Evolutionary conservation across 2,797 vertebrate genomes (phyloP).

Genomic region (Lacerta viridis): DNA sequence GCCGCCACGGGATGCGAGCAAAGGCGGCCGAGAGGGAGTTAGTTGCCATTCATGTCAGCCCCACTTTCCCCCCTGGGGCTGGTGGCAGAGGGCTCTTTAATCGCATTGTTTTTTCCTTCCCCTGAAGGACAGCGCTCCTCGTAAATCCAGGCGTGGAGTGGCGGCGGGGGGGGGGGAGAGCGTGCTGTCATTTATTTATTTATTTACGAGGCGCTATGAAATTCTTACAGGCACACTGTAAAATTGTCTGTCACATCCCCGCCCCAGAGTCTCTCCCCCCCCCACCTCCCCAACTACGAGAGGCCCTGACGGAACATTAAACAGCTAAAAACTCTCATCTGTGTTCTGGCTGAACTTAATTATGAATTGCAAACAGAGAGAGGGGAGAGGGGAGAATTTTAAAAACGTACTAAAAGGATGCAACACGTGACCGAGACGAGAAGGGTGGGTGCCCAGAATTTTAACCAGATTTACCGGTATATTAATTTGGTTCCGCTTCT

Average conservation of each 20-base stretch:
- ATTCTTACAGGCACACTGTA: slow-evolving; percentile 27
- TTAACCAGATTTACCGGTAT: too few species aligned
- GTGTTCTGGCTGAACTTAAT: slow-evolving; percentile 5
- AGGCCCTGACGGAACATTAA: slow-evolving; percentile 20
- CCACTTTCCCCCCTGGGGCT: too few species aligned
- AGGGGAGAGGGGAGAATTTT: not conserved
- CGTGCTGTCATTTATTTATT: slow-evolving; percentile 20
- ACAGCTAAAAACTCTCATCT: slow-evolving; percentile 11
- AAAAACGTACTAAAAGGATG: not conserved
- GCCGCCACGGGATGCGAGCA: not conserved
- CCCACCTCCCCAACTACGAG: not conserved
- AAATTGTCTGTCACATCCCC: slow-evolving; percentile 20
- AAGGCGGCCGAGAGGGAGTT: not conserved
- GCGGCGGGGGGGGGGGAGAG: too few species aligned
- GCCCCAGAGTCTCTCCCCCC: too few species aligned
- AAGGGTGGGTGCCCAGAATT: not conserved
- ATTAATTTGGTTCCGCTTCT: not conserved
- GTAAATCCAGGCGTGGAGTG: not conserved
- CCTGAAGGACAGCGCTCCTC: not conserved
- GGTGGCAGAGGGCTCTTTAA: not conserved
- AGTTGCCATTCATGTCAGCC: not conserved
- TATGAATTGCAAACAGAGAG: not conserved
- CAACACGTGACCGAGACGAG: too few species aligned
- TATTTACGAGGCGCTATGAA: slow-evolving; percentile 38
- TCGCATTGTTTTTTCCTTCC: not conserved